Percentiles rank a stretch among this genome's conserved stretches.
phyloP scores from a whole-genome alignment of 2,113 vertebrate genomes.

The Tenebrosternarchus preto region DNA sequence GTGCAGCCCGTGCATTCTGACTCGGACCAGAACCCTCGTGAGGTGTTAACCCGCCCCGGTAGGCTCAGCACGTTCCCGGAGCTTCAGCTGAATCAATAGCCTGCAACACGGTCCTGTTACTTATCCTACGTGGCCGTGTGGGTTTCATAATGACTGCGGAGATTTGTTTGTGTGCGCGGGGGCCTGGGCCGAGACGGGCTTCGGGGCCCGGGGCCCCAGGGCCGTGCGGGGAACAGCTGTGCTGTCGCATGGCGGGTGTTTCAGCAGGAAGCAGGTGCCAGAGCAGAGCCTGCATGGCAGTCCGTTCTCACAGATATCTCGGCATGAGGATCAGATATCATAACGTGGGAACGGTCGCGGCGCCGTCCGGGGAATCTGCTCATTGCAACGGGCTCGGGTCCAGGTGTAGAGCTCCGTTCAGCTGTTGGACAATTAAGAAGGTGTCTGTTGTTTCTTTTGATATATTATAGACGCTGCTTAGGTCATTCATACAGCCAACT shows the following conservation, averaged over 20 bases:
- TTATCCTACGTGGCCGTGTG: not conserved
- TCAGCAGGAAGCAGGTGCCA: slow-evolving; percentile 47
- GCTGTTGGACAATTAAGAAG: not conserved
- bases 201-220: not conserved
- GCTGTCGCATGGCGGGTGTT: slow-evolving; percentile 7
- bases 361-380: not conserved
- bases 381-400: not conserved
- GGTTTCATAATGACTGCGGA: slow-evolving; percentile 38
- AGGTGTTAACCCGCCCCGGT: slow-evolving; percentile 19
- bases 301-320: slow-evolving; percentile 38
- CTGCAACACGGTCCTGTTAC: not conserved
- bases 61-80: slow-evolving; percentile 19
- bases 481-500: not conserved
- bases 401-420: not conserved
- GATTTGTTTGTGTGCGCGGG: slow-evolving; percentile 43
- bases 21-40: slow-evolving; percentile 33
- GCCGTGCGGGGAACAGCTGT: slow-evolving; percentile 41
- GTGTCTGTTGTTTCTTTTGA: not conserved
- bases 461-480: not conserved
- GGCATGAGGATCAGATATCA: slow-evolving; percentile 31
- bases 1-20: slow-evolving; percentile 13
- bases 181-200: not conserved
- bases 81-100: slow-evolving; percentile 52
- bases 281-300: slow-evolving; percentile 25
- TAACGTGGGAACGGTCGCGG: slow-evolving; percentile 22